Evolutionary conservation across 1,140 invertebrate species (phyloP), one percentile per base, ranked within the genome.

Genomic region (Spodoptera litura): DNA sequence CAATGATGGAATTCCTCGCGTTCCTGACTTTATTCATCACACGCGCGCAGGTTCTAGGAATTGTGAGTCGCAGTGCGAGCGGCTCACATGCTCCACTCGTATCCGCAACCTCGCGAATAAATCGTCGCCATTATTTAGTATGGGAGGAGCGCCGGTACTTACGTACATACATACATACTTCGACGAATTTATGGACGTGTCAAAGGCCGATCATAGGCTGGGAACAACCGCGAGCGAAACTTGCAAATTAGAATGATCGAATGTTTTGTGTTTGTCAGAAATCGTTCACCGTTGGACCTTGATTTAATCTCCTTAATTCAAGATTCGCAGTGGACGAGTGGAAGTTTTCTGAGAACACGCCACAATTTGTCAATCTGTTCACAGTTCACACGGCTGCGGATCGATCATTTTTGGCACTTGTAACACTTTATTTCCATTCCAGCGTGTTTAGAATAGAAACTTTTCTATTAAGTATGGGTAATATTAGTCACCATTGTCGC

Each of bases 21-120:
- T 87, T 91, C 88, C 88, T 68, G 83, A 73, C 85, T 93, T 91
- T 94, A 94, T 94, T 93, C 93, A 91, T 90, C 91, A 93, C 91
- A 90, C 92, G 91, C 92, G 87, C 87, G 79, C 71, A 80, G 81
- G 81, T 94, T 94, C 93, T 93, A 91, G 88, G 93, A 94, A 94
- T 84, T 84, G 78, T 87, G 87, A 86, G 81, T 89, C 80, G 88
- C 83, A 84, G 78, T 84, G 83, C 79, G 83, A 87, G 78, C 83
- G 49, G 76, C 87, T 90, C 86, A 89, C 87, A 90, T 89, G 86
- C 86, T 86, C 83, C 81, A 73, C 78, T 81, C 83, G 88, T 91
- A 90, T 91, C 88, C 87, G 89, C 88, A 85, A 87, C 86, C 81
- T 83, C 80, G 86, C 85, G 87, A 93, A 94, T 92, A 90, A 91